Evolutionary conservation across 2,113 vertebrate species (phyloP), one percentile per base, ranked within the genome.

Genomic region (Limnothrissa miodon): DNA sequence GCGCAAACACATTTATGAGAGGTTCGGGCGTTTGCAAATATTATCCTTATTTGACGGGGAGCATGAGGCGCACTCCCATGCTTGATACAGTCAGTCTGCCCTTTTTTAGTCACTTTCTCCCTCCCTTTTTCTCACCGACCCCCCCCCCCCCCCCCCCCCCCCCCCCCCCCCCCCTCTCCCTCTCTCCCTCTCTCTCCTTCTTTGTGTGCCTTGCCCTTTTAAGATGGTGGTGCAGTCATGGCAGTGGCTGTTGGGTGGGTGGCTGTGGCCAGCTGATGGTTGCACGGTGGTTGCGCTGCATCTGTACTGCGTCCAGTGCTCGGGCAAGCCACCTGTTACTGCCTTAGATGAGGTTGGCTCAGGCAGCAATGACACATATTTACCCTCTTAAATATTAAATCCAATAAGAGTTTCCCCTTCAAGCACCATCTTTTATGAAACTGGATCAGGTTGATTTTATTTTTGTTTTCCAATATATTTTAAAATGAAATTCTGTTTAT

Each of bases 1-100:
- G 74, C 78, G 51, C 59, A 83, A 86, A 80, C 59, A 80, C 36
- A 46, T 79, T 81, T 84, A 85, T 84, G 78, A 83, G 33, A 79
- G 78, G 78, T 70, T 79, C 80, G 36, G 45, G 29, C 81, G 81
- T 80, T 80, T 39, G 44, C 80, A 86, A 85, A 83, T 88, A 81
- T 83, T 86, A 83, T 82, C 48, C 48, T 74, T 29, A 21, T 29
- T 51, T 85, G 33, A 56, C 21, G 17, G 45, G 79, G 62, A 66
- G 81, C 15, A 15, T 44, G 62, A 39, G 48, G 66, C 33, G 70
- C 39, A 53, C 78, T 83, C 59, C 33, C 19, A 56, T 66, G 59
- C 59, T 33, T 66, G 59, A 66, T 33, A 25, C n/a, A 66, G n/a
- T 33, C 59, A 29, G 59, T 42, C 42, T 42, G 42, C 42, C n/a